phyloP scores from a whole-genome alignment of 2,113 vertebrate genomes.

The Macroglossus sobrinus region DNA sequence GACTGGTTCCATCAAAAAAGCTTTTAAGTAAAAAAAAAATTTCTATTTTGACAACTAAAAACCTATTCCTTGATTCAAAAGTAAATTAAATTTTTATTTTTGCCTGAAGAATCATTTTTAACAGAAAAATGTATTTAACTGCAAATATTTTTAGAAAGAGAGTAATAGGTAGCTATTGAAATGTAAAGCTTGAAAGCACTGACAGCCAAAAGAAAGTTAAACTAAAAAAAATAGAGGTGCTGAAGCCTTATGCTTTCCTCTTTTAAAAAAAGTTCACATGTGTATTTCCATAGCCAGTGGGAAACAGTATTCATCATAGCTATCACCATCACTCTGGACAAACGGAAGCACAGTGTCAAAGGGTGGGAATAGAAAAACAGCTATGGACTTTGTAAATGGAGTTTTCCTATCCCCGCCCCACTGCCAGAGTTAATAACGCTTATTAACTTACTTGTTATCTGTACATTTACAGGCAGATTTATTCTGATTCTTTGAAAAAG shows the following conservation, averaged over 20 bases:
- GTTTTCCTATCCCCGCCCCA: background rate
- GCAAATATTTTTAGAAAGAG: background rate
- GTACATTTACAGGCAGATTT: background rate
- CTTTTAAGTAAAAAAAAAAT: constrained; percentile 28
- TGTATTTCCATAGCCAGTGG: background rate
- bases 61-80: background rate
- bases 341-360: background rate
- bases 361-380: constrained; percentile 2
- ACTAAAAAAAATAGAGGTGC: background rate
- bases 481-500: background rate
- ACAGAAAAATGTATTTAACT: background rate
- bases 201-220: background rate
- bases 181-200: background rate
- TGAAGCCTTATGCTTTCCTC: background rate
- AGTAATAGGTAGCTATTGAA: background rate
- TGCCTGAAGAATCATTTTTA: constrained; percentile 22
- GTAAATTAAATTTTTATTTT: constrained; percentile 27
- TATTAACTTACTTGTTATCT: background rate
- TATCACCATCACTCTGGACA: background rate
- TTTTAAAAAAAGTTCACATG: background rate
- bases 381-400: background rate
- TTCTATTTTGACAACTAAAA: background rate
- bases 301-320: background rate
- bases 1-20: background rate
- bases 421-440: background rate